phyloP scores from a whole-genome alignment of 2,888 invertebrate genomes.

The Lochmaea capreae region DNA sequence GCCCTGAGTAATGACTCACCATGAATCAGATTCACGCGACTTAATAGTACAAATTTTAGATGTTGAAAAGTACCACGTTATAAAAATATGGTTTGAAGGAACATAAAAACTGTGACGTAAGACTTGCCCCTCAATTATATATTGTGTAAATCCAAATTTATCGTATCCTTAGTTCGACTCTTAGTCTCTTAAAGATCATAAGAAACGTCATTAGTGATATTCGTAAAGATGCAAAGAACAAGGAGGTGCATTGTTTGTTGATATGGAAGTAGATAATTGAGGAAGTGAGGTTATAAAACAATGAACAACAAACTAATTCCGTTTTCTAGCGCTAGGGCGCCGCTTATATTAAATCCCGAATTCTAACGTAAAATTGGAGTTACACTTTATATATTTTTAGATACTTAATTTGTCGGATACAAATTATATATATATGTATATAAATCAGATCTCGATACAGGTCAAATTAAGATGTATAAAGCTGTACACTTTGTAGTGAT shows the following conservation, averaged over 20 bases:
- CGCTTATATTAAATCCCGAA: too few relatives aligned
- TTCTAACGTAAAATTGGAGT: not conserved
- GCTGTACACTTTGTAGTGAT: not conserved
- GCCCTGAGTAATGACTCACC: too few relatives aligned
- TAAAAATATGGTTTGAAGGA: constrained; percentile 17
- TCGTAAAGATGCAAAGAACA: too few relatives aligned
- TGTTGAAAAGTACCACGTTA: constrained; percentile 12
- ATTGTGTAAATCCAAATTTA: constrained; percentile 2
- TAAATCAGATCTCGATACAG: not conserved
- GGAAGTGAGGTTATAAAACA: too few relatives aligned
- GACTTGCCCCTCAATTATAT: constrained; percentile 19
- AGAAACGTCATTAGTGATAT: too few relatives aligned
- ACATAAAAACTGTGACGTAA: constrained; percentile 11
- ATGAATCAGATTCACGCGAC: too few relatives aligned
- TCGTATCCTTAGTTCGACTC: too few relatives aligned
- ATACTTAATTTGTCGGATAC: not conserved
- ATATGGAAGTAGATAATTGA: too few relatives aligned
- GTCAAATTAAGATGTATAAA: not conserved
- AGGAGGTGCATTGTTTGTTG: too few relatives aligned
- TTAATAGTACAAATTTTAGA: not conserved
- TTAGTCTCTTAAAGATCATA: too few relatives aligned
- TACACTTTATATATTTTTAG: not conserved
- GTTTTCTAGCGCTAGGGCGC: too few relatives aligned
- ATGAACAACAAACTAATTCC: too few relatives aligned
- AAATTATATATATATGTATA: not conserved